phyloP scores from a whole-genome alignment of 2,888 invertebrate genomes.

The Harpalus rubripes region DNA sequence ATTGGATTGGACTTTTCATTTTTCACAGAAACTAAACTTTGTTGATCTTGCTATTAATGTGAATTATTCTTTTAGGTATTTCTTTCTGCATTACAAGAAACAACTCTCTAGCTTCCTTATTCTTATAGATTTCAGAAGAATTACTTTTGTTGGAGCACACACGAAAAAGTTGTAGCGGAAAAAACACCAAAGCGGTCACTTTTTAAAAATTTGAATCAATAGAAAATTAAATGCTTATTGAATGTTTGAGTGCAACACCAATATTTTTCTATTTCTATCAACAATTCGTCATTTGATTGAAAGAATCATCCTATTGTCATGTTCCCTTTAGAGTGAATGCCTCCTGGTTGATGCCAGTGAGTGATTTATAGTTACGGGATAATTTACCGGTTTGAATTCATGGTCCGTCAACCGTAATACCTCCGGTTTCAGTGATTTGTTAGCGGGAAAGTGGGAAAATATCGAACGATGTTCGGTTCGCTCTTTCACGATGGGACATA shows the following conservation, averaged over 20 bases:
- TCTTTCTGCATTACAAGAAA: no score
- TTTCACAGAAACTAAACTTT: not conserved
- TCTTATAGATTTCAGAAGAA: no score
- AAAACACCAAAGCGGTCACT: no score
- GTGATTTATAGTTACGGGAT: constrained; percentile 23
- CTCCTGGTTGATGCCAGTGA: not conserved
- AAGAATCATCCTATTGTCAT: not conserved
- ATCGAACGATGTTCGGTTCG: not conserved
- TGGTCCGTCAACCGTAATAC: constrained; percentile 32
- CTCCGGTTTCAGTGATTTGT: constrained; percentile 23
- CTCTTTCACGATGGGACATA: not conserved
- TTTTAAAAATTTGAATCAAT: no score
- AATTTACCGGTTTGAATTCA: constrained; percentile 41
- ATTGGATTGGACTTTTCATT: not conserved
- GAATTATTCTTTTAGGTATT: no score
- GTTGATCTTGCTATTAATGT: no score
- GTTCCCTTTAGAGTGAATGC: constrained; percentile 7
- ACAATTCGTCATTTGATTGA: not conserved
- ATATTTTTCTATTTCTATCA: not conserved
- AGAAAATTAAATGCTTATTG: no score
- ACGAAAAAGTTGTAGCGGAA: no score
- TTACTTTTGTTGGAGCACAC: no score
- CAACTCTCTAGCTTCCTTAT: no score
- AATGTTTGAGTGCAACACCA: not conserved
- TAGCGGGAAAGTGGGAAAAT: constrained; percentile 19